phyloP scores from a whole-genome alignment of 2,797 vertebrate species.

The Podargus strigoides region DNA sequence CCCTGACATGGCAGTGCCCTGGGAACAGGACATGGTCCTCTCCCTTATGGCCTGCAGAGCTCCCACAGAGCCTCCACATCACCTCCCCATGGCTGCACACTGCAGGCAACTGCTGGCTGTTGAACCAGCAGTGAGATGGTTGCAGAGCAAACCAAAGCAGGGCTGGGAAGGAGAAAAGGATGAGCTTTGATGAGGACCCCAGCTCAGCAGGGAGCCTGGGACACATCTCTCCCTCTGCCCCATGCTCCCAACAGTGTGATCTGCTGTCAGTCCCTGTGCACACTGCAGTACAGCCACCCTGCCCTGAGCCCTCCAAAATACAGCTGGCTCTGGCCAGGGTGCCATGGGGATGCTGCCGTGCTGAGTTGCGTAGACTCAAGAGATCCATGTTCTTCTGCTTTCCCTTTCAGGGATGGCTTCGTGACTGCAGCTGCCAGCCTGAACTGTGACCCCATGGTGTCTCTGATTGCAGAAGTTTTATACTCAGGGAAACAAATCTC shows the following conservation, averaged over 20 bases:
- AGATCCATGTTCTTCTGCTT: background rate
- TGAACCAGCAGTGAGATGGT: background rate
- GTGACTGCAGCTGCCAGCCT: slow-evolving; percentile 87
- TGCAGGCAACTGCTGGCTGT: background rate
- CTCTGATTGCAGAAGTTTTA: slow-evolving; percentile 81
- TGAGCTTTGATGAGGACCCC: background rate
- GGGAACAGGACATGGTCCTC: background rate
- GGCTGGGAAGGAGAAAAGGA: background rate
- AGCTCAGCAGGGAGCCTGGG: background rate
- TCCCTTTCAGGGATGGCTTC: slow-evolving; percentile 69
- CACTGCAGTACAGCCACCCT: background rate
- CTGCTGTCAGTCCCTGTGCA: too few relatives aligned
- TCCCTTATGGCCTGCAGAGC: background rate
- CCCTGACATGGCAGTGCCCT: rapidly evolving
- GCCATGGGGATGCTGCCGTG: background rate
- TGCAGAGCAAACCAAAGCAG: background rate
- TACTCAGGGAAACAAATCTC: slow-evolving; percentile 74
- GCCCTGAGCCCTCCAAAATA: background rate
- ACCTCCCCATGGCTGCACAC: rapidly evolving
- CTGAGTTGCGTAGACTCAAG: rapidly evolving
- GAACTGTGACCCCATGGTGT: slow-evolving; percentile 84
- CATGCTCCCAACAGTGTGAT: background rate
- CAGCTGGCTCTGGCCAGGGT: background rate
- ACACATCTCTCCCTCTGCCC: background rate
- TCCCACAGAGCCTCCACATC: background rate